Conservation (phyloP, 2,797 vertebrate genomes). For the Anguilla anguilla region DNA sequence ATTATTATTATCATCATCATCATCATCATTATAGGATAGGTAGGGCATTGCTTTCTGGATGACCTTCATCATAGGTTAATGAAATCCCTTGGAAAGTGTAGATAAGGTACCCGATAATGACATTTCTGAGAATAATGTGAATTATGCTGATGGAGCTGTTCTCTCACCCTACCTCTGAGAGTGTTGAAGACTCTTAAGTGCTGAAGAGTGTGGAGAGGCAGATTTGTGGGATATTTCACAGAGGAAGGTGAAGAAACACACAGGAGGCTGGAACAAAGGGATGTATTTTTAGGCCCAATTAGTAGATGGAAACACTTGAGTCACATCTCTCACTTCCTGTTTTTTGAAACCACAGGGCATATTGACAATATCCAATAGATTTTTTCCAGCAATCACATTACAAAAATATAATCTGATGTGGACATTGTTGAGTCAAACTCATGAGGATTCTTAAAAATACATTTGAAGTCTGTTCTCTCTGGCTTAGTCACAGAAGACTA, state of each 20-base stretch:
- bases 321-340: conserved; percentile 67
- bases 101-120: not conserved
- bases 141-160: conserved; percentile 12
- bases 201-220: not conserved
- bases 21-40: not conserved
- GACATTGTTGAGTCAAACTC: conserved; percentile 12
- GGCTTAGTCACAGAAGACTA: not conserved
- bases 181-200: conserved; percentile 34
- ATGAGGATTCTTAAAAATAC: conserved; percentile 17
- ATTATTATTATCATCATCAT: not conserved
- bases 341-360: conserved; percentile 44
- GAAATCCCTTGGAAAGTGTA: not conserved
- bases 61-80: not conserved
- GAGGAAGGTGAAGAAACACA: conserved; percentile 53
- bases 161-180: not conserved
- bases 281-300: conserved; percentile 57
- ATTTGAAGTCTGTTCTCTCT: not conserved
- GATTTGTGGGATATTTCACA: conserved; percentile 5
- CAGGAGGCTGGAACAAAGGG: conserved; percentile 45
- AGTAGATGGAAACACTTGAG: conserved; percentile 62
- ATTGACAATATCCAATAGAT: conserved; percentile 24
- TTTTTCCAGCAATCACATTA: conserved; percentile 35
- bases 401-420: conserved; percentile 23
- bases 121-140: not conserved
- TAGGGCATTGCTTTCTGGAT: not conserved